phyloP scores from a whole-genome alignment of 2,113 vertebrate genomes.

The Larimichthys polyactis region DNA sequence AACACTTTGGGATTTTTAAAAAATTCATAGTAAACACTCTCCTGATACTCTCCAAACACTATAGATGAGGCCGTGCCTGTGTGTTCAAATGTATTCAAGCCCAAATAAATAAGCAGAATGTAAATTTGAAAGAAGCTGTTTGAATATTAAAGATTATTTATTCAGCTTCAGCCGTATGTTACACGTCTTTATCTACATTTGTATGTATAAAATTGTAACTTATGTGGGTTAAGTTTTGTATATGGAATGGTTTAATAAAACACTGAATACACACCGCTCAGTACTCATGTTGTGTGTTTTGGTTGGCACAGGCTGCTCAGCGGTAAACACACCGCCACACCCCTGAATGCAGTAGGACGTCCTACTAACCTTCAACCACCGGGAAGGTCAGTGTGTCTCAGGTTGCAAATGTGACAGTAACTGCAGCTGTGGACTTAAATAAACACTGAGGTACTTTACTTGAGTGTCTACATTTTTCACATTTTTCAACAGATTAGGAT shows the following conservation, averaged over 20 bases:
- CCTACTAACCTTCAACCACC: not conserved
- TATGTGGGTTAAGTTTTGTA: slow-evolving; percentile 73
- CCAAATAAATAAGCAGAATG: slow-evolving; percentile 35
- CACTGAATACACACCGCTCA: slow-evolving; percentile 22
- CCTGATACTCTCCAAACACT: slow-evolving; percentile 12
- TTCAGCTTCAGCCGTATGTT: slow-evolving; percentile 63
- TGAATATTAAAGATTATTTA: slow-evolving; percentile 71
- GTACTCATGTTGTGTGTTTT: slow-evolving; percentile 10
- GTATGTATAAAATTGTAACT: slow-evolving; percentile 68
- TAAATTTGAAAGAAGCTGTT: slow-evolving; percentile 49
- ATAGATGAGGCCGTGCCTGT: not conserved
- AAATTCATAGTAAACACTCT: not conserved
- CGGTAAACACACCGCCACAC: not conserved
- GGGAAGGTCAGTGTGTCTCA: not conserved
- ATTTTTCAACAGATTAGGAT: no score
- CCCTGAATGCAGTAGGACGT: not conserved
- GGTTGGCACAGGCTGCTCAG: not conserved
- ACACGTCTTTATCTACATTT: slow-evolving; percentile 54
- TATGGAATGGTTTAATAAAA: slow-evolving; percentile 80
- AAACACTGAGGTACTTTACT: not conserved
- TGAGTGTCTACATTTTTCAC: no score
- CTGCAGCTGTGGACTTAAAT: not conserved
- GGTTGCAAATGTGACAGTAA: not conserved
- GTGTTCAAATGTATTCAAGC: slow-evolving; percentile 24
- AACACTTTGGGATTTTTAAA: not conserved